Conservation (phyloP, 1,140 invertebrate genomes). For the Drosophila mayri region DNA sequence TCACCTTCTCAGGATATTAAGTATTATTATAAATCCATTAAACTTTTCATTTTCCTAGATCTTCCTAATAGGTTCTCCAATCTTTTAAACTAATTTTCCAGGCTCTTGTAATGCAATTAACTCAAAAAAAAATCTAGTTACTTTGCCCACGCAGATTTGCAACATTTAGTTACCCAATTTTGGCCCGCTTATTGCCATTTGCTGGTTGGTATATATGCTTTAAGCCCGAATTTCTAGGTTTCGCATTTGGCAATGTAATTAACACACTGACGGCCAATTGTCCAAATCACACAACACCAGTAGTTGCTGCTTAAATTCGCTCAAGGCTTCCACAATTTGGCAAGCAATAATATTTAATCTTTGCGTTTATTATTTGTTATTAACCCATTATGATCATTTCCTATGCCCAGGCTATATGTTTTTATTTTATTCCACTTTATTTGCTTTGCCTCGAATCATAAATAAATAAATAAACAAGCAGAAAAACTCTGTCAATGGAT, state of each 20-base stretch:
- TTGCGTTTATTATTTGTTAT: conserved; percentile 63
- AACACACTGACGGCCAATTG: conserved; percentile 62
- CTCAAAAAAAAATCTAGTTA: neutral
- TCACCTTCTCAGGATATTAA: neutral
- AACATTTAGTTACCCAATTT: conserved; percentile 44
- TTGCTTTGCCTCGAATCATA: conserved; percentile 56
- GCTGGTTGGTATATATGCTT: conserved; percentile 16
- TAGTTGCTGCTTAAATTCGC: conserved; percentile 52
- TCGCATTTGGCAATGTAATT: conserved; percentile 58
- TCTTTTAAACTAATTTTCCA: neutral
- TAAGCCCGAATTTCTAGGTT: conserved; percentile 40
- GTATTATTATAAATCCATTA: neutral
- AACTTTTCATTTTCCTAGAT: neutral
- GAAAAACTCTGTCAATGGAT: conserved; percentile 37
- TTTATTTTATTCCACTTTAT: conserved; percentile 48
- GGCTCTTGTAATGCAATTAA: conserved; percentile 21
- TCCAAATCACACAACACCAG: conserved; percentile 20
- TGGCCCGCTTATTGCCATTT: conserved; percentile 8
- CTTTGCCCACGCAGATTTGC: conserved; percentile 30
- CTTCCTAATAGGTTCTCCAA: neutral
- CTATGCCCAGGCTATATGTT: conserved; percentile 17
- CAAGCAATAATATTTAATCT: conserved; percentile 63
- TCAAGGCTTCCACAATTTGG: conserved; percentile 67
- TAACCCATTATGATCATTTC: conserved; percentile 56
- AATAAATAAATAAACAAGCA: conserved; percentile 47